phyloP scores from a whole-genome alignment of 2,888 invertebrate species.

The Tillus elongatus region DNA sequence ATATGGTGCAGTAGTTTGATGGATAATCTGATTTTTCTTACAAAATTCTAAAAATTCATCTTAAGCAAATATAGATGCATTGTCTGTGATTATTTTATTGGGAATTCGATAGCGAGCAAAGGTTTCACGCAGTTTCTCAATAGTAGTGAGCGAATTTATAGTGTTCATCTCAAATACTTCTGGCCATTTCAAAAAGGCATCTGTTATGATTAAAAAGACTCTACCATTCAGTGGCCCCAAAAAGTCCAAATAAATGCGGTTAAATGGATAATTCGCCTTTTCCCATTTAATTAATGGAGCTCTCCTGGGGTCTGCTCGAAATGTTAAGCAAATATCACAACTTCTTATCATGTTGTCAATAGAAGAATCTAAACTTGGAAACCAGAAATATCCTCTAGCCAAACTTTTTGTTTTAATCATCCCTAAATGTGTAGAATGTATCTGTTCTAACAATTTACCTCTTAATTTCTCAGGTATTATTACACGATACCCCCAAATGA shows the following conservation, averaged over 20 bases:
- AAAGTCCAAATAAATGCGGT: slow-evolving; percentile 11
- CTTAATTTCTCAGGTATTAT: slow-evolving; percentile 11
- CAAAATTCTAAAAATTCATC: slow-evolving; percentile 9
- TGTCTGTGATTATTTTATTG: slow-evolving; percentile 8
- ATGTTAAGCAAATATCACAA: slow-evolving; percentile 9
- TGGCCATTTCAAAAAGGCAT: slow-evolving; percentile 11
- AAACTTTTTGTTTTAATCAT: slow-evolving; percentile 13
- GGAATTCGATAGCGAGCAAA: slow-evolving; percentile 13
- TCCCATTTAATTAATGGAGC: not conserved
- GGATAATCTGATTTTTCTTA: not conserved
- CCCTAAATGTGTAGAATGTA: slow-evolving; percentile 15
- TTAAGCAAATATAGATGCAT: slow-evolving; percentile 8
- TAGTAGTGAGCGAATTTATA: slow-evolving; percentile 6
- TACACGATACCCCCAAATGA: slow-evolving; percentile 14
- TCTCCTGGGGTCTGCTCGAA: slow-evolving; percentile 7
- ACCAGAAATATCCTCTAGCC: slow-evolving; percentile 13
- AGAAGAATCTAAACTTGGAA: slow-evolving; percentile 10
- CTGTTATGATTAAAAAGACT: slow-evolving; percentile 10
- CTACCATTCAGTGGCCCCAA: slow-evolving; percentile 9
- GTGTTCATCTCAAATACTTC: slow-evolving; percentile 9
- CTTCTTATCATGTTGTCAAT: slow-evolving; percentile 9
- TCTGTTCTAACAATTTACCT: slow-evolving; percentile 10
- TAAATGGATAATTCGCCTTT: slow-evolving; percentile 3
- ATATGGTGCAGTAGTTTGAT: not conserved
- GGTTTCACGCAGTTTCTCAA: slow-evolving; percentile 10